Base-by-base conservation (phyloP, 2,888 invertebrate species). In the Orgyia antiqua region DNA sequence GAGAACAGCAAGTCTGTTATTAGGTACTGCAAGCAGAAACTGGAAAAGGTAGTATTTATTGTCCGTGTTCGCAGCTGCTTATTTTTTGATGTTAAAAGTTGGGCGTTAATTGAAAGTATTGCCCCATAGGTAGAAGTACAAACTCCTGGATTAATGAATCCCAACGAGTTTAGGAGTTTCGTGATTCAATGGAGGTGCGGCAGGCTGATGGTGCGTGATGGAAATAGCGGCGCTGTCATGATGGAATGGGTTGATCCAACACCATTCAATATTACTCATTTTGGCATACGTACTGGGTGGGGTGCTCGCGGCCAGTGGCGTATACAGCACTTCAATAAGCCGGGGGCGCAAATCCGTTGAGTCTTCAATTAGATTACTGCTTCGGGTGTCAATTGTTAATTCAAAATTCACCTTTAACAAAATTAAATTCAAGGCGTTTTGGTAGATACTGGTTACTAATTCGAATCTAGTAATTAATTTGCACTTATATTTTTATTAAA, bases 251-350 rank as follows among this genome's bases (percentile, higher is more conserved):
- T 71, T 42, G 89, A 91, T 60, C 88, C 89, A 3, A 60, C 79
- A 8, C 89, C 90, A 4, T 88, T 90, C 68, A 86, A 87, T 26
- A 68, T 91, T 31, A 87, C 88, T 34, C 88, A 89, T 73, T 88
- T 90, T 58, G 91, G 90, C 25, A 84, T 91, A 36, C 87, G 91
- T 36, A 90, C 90, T 8, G 89, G 83, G 36, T 91, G 89, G 87
- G 91, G 91, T 33, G 88, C 91, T 13, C 80, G 87, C 37, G 91
- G 91, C 39, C 76, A 87, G 41, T 92, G 91, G 91, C 88, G 87
- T 50, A 80, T 91, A 54, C 45, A 42, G 21, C 79, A 84, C 53
- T 86, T 69, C 72, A 44, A 51, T 57, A 49, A 59, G 42, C 50
- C 51, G 32, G 64, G 59, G 46, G 44, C 43, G 8, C 66, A 61